Percentiles rank a stretch among this genome's conserved stretches.
These are phyloP conservation scores for Iselma pallidipennis DNA, from an alignment of 2,888 invertebrate genomes.

Conservation along the genomic window DNA sequence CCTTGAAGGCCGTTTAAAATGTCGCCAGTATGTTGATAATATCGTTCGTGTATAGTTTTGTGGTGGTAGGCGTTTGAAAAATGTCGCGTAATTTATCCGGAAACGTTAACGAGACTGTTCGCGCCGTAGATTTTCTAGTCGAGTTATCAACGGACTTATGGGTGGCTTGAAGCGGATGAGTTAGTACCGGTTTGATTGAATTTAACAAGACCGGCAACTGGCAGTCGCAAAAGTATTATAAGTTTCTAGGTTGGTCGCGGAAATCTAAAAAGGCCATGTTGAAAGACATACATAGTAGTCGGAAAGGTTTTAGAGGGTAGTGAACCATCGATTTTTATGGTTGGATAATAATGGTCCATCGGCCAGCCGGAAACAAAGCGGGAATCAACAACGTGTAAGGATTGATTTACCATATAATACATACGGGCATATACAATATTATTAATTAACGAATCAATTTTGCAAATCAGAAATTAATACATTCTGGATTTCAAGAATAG, in stretches of 20 bases:
- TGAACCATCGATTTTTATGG: constrained; percentile 26
- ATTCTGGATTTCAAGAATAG: not conserved
- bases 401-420: constrained; percentile 11
- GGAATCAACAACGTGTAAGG: constrained; percentile 20
- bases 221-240: not conserved
- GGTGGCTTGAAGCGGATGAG: constrained; percentile 18
- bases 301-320: constrained; percentile 7
- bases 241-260: not conserved
- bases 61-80: constrained; percentile 19
- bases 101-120: constrained; percentile 30
- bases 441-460: constrained; percentile 21
- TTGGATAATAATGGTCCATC: constrained; percentile 22
- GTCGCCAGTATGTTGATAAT: constrained; percentile 17
- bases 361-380: constrained; percentile 13
- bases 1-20: constrained; percentile 6
- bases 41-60: not conserved
- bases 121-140: constrained; percentile 30
- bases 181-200: constrained; percentile 24
- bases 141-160: constrained; percentile 29
- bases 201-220: not conserved
- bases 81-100: constrained; percentile 29
- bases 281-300: constrained; percentile 7
- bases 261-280: not conserved
- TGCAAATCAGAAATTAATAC: not conserved
- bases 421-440: no score